Percentiles rank a stretch among this genome's conserved stretches.
These are phyloP conservation scores for Periplaneta americana DNA, from an alignment of 1,140 invertebrate genomes.

Conservation along the genomic window DNA sequence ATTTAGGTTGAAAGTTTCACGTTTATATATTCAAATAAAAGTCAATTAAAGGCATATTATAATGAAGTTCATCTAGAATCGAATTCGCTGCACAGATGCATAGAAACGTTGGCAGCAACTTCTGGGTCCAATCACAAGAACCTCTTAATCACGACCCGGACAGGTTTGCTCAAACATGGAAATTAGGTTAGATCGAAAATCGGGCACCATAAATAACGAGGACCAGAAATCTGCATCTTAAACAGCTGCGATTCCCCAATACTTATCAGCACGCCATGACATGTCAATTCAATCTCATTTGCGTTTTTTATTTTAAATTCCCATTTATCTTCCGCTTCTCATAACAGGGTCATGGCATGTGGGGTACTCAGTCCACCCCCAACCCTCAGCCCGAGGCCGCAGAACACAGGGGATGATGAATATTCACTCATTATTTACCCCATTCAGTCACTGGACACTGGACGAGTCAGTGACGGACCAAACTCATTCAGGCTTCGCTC, in stretches of 20 bases:
- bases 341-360: not conserved
- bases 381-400: not conserved
- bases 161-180: not conserved
- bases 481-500: not conserved
- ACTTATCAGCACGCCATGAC: not conserved
- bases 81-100: too few relatives aligned
- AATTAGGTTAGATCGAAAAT: not conserved
- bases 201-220: not conserved
- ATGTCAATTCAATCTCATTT: not conserved
- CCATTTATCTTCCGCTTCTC: not conserved
- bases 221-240: not conserved
- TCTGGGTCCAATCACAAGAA: too few relatives aligned
- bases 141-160: not conserved
- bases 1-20: too few relatives aligned
- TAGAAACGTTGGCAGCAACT: too few relatives aligned
- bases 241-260: not conserved
- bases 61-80: too few relatives aligned
- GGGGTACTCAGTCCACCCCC: not conserved
- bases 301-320: not conserved
- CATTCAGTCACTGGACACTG: not conserved
- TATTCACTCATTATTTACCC: not conserved
- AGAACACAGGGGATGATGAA: not conserved
- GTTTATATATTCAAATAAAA: too few relatives aligned
- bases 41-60: too few relatives aligned
- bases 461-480: not conserved